A percentile compares a stretch with the other conserved stretches of the same genome.
Evolutionary conservation across 2,888 invertebrate genomes (phyloP).

Genomic region (Brenthis daphne): DNA sequence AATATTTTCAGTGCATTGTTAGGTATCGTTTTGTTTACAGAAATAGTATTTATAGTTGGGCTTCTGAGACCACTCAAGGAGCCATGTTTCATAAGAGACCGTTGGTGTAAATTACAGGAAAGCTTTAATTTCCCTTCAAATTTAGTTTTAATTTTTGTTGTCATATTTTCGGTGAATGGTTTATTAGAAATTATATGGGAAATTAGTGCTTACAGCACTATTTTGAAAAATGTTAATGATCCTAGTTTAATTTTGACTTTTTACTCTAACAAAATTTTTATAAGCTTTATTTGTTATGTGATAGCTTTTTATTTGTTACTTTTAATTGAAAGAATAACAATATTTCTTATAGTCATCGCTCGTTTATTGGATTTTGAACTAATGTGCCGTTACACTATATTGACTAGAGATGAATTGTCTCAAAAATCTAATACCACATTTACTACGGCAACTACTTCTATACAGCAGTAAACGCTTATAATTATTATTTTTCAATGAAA

Average conservation of each 20-base stretch:
- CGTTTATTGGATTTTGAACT: constrained; percentile 64
- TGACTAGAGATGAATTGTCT: constrained; percentile 48
- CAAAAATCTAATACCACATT: constrained; percentile 40
- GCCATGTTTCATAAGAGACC: constrained; percentile 55
- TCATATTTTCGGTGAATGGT: constrained; percentile 48
- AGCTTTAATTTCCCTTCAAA: constrained; percentile 42
- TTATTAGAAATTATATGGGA: constrained; percentile 55
- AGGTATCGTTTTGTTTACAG: constrained; percentile 49
- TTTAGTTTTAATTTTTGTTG: constrained; percentile 42
- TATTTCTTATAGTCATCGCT: constrained; percentile 53
- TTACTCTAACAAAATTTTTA: constrained; percentile 50
- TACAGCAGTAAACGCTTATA: neutral
- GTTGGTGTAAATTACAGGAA: constrained; percentile 51
- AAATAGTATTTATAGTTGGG: constrained; percentile 52
- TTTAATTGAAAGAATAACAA: constrained; percentile 55
- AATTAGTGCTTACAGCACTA: constrained; percentile 41
- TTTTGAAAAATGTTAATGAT: constrained; percentile 48
- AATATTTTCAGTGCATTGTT: constrained; percentile 53
- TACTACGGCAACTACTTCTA: constrained; percentile 9
- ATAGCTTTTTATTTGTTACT: constrained; percentile 53
- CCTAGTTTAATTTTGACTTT: constrained; percentile 49
- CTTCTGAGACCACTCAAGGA: constrained; percentile 61
- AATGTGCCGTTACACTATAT: constrained; percentile 65
- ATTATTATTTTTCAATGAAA: too few species aligned
- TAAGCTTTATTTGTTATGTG: constrained; percentile 52